Percentiles rank a stretch among this genome's conserved stretches.
These are phyloP conservation scores for Lepisosteus osseus DNA, from an alignment of 2,113 vertebrate genomes.

Conservation along the genomic window DNA sequence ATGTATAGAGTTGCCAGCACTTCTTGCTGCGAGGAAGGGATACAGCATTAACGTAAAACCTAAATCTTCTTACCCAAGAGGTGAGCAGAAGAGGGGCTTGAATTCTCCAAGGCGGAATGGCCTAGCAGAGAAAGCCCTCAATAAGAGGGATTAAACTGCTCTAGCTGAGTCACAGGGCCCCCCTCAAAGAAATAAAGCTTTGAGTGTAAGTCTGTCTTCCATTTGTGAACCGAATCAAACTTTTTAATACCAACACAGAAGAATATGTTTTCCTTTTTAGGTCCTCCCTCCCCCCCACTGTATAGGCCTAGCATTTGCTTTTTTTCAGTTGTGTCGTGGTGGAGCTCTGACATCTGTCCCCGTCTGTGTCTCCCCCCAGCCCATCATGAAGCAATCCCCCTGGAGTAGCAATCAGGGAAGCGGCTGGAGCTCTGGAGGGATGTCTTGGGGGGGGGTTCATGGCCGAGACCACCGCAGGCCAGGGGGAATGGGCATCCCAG, in stretches of 20 bases:
- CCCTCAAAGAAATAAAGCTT: neutral
- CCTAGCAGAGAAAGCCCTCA: neutral
- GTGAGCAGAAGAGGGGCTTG: neutral
- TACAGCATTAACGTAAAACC: neutral
- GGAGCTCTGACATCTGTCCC: neutral
- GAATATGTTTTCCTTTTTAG: neutral
- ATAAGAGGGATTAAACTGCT: neutral
- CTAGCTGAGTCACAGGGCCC: neutral
- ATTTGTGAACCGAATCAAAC: too few species aligned
- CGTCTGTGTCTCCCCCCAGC: conserved; percentile 56
- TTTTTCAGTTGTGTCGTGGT: neutral
- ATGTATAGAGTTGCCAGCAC: neutral
- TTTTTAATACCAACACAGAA: neutral
- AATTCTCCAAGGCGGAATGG: neutral
- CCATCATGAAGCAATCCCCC: conserved; percentile 91
- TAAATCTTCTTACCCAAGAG: neutral
- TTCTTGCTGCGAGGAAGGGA: neutral
- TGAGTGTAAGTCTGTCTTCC: too few species aligned
- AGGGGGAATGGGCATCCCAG: conserved; percentile 83
- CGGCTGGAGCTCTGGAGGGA: conserved; percentile 87
- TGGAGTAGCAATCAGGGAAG: conserved; percentile 92
- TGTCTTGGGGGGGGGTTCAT: conserved; percentile 86
- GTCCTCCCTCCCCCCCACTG: neutral
- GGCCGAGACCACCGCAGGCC: conserved; percentile 87
- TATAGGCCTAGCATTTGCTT: neutral